Base-by-base conservation (phyloP, 2,888 invertebrate genomes). In the Auanema sp. region DNA sequence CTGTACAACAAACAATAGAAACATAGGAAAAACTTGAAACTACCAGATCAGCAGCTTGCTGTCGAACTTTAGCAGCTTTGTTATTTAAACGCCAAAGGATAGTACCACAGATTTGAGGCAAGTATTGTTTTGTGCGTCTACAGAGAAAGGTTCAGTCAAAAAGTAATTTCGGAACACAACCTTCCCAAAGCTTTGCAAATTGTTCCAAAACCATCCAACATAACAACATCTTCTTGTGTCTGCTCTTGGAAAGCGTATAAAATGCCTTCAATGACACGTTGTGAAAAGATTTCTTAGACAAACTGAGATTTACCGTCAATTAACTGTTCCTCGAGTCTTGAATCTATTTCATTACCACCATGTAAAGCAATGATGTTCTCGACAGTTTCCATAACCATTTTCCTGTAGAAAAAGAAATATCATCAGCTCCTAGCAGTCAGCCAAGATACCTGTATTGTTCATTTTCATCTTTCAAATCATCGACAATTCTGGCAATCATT, bases 361-460 rank as follows among this genome's bases (percentile, higher is more conserved):
- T 73, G 71, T 21, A 83, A 60, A 4, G 78, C 68, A 41, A 83
- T 71, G 57, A 83, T 81, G 63, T 80, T 79, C 60, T 99, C 98
- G 64, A 98, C 97, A 0, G 96, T 97, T 85, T 99, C 98, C 95
- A 99, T 98, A 2, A 98, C 98, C 98, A 99, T 99, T 87, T 99
- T 99, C 67, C 77, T 71, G 59, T 16, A 68, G 58, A 58, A 8
- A 47, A 58, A 16, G 21, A 33, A 24, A 6, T 6, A 23, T 44
- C 49, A 50, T 44, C 2, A 18, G 8, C 18, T 14, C n/a, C n/a
- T 21, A 16, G n/a, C 55, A 2, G 41, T 41, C 10, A 10, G 16
- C 55, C 14, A 12, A 12, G 8, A 6, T 10, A 69, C 69, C 98
- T 89, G 85, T 98, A 99, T 84, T 96, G 95, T 85, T 99, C 98